Conservation (phyloP, 2,797 vertebrate genomes). For the Danionella dracula region DNA sequence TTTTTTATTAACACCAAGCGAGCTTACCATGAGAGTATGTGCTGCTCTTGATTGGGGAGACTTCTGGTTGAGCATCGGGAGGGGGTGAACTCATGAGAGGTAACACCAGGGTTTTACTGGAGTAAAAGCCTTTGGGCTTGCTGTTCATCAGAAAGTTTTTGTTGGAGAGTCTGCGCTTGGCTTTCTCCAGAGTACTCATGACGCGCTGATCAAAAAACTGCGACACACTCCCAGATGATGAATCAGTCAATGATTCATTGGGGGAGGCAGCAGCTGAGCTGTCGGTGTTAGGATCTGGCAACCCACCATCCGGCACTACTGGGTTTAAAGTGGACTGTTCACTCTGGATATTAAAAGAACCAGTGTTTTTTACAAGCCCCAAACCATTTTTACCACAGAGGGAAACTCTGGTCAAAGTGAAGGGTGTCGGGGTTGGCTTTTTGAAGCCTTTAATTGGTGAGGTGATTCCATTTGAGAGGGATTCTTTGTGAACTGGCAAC, state of each 20-base stretch:
- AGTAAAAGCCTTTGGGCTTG: slow-evolving; percentile 52
- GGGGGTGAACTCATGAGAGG: slow-evolving; percentile 16
- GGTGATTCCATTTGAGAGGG: slow-evolving; percentile 30
- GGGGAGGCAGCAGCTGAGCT: slow-evolving; percentile 38
- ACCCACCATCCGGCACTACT: slow-evolving; percentile 43
- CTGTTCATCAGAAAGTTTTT: slow-evolving; percentile 52
- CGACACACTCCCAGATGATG: neutral
- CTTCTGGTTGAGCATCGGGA: slow-evolving; percentile 17
- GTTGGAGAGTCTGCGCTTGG: slow-evolving; percentile 63
- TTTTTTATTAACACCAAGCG: too few relatives aligned
- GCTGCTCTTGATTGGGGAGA: slow-evolving; percentile 52
- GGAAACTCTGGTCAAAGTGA: slow-evolving; percentile 56
- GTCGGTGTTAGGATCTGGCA: slow-evolving; percentile 51
- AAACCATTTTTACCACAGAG: slow-evolving; percentile 48
- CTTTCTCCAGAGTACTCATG: slow-evolving; percentile 63
- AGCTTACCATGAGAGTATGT: slow-evolving; percentile 53
- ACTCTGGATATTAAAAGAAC: slow-evolving; percentile 43
- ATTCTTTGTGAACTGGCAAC: slow-evolving; percentile 51
- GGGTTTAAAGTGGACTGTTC: slow-evolving; percentile 35
- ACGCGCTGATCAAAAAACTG: slow-evolving; percentile 46
- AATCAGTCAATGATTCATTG: slow-evolving; percentile 20
- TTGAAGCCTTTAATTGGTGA: slow-evolving; percentile 57
- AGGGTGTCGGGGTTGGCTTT: slow-evolving; percentile 63
- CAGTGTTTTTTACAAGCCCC: slow-evolving; percentile 51
- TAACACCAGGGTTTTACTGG: slow-evolving; percentile 31